Percentiles rank a stretch among this genome's conserved stretches.
These are phyloP conservation scores for Tuberolachnus salignus DNA, from an alignment of 2,888 invertebrate genomes.

Conservation along the genomic window DNA sequence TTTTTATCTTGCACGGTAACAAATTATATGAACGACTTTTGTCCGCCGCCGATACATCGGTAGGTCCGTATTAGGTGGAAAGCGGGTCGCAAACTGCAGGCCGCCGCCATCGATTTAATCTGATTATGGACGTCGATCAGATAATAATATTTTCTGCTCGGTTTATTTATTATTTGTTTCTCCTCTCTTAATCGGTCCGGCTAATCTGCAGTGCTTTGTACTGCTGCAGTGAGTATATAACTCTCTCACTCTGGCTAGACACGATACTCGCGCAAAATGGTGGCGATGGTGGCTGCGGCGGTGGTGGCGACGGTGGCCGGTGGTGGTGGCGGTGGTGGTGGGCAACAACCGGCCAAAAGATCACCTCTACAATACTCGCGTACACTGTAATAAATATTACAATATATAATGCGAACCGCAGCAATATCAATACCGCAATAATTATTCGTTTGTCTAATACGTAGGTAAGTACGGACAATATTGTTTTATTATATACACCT, in stretches of 20 bases:
- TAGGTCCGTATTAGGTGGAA: conserved; percentile 49
- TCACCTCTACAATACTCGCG: neutral
- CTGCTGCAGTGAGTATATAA: neutral
- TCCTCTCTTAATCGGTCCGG: conserved; percentile 25
- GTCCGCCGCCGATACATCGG: conserved; percentile 31
- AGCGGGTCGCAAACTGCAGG: conserved; percentile 43
- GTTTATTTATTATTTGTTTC: conserved; percentile 53
- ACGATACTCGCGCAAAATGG: conserved; percentile 5
- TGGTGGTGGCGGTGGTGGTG: no score
- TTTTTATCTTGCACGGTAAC: conserved; percentile 44
- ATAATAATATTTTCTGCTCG: conserved; percentile 51
- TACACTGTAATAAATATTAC: no score
- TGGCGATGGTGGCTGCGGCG: no score
- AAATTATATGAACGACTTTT: conserved; percentile 52
- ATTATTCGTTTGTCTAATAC: no score
- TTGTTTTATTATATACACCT: no score
- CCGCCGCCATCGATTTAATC: conserved; percentile 37
- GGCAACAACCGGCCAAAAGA: conserved; percentile 22
- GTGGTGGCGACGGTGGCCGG: no score
- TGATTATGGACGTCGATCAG: conserved; percentile 45
- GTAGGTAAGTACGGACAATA: no score
- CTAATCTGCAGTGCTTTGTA: conserved; percentile 43
- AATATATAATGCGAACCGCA: no score
- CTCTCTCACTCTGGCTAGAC: conserved; percentile 39
- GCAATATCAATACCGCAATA: no score